These are phyloP conservation scores for Antedon mediterranea DNA, from an alignment of 53 echinoderm and acorn worm species.

Conservation along the genomic window DNA sequence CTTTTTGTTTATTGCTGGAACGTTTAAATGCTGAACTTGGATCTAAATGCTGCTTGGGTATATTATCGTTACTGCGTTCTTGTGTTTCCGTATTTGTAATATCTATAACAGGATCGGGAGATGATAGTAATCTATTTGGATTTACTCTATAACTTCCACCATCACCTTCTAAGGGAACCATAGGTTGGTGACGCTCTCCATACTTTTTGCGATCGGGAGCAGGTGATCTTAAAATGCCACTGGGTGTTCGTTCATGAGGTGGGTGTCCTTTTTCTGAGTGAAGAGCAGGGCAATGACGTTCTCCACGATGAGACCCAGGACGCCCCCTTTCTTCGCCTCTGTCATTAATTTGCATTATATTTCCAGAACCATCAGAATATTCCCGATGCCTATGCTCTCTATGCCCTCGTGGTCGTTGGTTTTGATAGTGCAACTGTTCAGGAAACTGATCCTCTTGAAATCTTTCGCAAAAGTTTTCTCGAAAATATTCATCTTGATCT, in stretches of 20 bases:
- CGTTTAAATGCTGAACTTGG: slow-evolving; percentile 73
- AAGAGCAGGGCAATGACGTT: background rate
- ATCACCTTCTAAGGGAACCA: background rate
- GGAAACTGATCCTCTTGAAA: background rate
- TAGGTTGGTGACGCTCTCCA: background rate
- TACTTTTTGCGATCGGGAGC: background rate
- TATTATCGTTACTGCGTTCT: slow-evolving; percentile 30
- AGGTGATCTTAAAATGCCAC: background rate
- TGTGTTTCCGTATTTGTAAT: slow-evolving; percentile 29
- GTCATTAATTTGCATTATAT: background rate
- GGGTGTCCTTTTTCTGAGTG: background rate
- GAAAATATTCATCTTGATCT: background rate
- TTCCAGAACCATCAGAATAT: background rate
- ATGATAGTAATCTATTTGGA: slow-evolving; percentile 3
- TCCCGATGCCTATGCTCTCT: background rate
- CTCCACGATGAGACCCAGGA: background rate
- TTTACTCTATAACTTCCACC: background rate
- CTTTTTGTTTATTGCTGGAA: slow-evolving; percentile 41
- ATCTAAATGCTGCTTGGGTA: slow-evolving; percentile 78
- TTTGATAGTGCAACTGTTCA: background rate
- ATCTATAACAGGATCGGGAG: slow-evolving; percentile 49
- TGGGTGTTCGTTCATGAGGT: background rate
- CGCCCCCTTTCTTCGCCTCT: background rate
- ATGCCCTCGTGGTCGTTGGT: background rate
- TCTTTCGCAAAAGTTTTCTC: background rate